Base-by-base conservation (phyloP, 2,888 invertebrate species). In the Catocala fraxini region DNA sequence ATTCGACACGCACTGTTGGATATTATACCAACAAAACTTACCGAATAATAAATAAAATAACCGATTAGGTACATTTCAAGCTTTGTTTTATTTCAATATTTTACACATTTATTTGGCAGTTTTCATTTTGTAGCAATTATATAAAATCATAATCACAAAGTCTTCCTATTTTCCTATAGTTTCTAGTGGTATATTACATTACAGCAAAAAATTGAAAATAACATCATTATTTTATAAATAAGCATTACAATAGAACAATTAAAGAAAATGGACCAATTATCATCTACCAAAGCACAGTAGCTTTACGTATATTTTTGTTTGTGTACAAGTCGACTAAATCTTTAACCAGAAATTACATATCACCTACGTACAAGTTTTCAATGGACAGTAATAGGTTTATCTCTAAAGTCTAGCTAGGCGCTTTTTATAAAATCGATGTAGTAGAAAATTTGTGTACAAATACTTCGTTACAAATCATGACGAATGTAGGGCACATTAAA, bases 51-150 rank as follows among this genome's bases (percentile, higher is more conserved):
- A 71, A 68, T 72, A 69, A 72, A 68, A 59, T 43, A 58, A 49
- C 45, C 35, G 6, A 6, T 51, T 33, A 25, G 25, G 25, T 25
- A 59, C 15, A 63, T 63, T 74, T 83, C 66, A 90, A 90, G 90
- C 90, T 82, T 85, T 71, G 69, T 80, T 90, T 90, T 87, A 89
- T 88, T 88, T 85, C 81, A 68, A 75, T 82, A 85, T 77, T 82
- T 80, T 88, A 88, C 83, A 90, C 86, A 89, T 87, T 86, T 75
- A 85, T 92, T 92, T 92, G 91, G 92, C 92, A 89, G 86, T 87
- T 77, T 85, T 78, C 73, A 76, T 80, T 85, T 81, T 76, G 77
- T 86, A 88, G 88, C 87, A 84, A 74, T 84, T 77, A 80, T 81
- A 77, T 66, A 79, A 63, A 77, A 79, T 73, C 54, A 80, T 74